Conservation (phyloP, 2,888 invertebrate species). For the Polia nebulosa region DNA sequence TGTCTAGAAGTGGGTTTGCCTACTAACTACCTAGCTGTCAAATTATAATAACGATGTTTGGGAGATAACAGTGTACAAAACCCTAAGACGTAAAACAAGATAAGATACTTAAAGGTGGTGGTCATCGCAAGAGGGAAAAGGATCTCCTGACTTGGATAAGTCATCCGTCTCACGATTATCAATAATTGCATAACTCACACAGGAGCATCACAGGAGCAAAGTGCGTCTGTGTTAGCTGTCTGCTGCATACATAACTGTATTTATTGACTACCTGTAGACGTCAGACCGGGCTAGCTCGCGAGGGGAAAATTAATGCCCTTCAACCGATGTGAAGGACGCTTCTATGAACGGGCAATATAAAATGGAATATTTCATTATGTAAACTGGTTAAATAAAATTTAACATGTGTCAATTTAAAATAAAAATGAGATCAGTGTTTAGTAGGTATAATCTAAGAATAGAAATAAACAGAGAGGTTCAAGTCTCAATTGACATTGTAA, state of each 20-base stretch:
- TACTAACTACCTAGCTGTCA: too few species aligned
- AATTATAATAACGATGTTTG: too few species aligned
- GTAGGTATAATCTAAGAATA: too few species aligned
- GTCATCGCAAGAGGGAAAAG: constrained; percentile 7
- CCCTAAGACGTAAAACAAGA: neutral
- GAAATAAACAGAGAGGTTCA: too few species aligned
- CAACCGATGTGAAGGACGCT: neutral
- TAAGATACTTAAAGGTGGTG: neutral
- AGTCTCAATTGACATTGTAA: too few species aligned
- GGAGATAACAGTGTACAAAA: neutral
- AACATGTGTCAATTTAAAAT: too few species aligned
- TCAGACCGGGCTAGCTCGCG: neutral
- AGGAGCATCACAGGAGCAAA: constrained; percentile 8
- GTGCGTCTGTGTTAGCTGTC: neutral
- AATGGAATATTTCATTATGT: neutral
- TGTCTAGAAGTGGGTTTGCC: too few species aligned
- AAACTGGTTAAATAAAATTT: neutral
- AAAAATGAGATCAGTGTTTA: too few species aligned
- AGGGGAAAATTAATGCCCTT: neutral
- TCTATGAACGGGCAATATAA: neutral
- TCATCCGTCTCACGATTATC: constrained; percentile 22
- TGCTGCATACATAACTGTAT: neutral
- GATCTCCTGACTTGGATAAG: neutral
- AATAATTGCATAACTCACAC: constrained; percentile 29
- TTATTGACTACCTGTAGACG: neutral